Conservation (phyloP, 30 jellyfish, hydroid and myxozoan genomes). For the Clytia hemisphaerica region DNA sequence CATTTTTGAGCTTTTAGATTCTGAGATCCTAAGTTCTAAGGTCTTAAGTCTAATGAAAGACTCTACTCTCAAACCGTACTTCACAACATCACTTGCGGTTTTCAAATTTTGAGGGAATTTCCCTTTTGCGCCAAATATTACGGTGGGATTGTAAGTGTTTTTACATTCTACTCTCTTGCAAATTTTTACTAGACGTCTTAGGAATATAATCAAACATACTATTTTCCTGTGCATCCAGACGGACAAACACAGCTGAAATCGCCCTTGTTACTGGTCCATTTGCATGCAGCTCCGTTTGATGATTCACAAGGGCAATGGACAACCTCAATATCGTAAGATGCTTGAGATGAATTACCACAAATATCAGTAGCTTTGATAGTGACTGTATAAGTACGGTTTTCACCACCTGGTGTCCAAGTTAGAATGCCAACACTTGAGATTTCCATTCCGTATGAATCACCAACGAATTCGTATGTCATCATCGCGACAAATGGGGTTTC, state of each 20-base stretch:
- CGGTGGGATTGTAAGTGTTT: too few species aligned
- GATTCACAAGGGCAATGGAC: conserved; percentile 33
- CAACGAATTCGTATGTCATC: conserved; percentile 12
- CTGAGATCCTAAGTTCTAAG: too few species aligned
- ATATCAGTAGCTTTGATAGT: conserved; percentile 23
- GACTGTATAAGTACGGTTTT: background rate
- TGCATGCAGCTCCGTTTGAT: conserved; percentile 10
- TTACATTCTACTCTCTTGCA: too few species aligned
- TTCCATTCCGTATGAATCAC: conserved; percentile 22
- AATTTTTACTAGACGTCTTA: too few species aligned
- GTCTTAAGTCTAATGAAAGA: too few species aligned
- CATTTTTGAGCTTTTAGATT: too few species aligned
- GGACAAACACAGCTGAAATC: conserved; percentile 30
- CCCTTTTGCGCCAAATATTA: too few species aligned
- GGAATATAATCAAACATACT: too few species aligned
- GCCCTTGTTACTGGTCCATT: background rate
- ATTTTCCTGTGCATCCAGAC: conserved; percentile 48
- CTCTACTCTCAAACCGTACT: too few species aligned
- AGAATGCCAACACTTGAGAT: conserved; percentile 20
- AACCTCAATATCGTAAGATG: conserved; percentile 1
- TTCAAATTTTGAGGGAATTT: too few species aligned
- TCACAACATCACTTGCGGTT: too few species aligned
- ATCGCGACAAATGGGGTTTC: too few species aligned
- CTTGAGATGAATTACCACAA: conserved; percentile 24
- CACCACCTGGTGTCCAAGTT: conserved; percentile 19